Conservation (phyloP, 2,888 invertebrate genomes). For the Tipula lateralis region DNA sequence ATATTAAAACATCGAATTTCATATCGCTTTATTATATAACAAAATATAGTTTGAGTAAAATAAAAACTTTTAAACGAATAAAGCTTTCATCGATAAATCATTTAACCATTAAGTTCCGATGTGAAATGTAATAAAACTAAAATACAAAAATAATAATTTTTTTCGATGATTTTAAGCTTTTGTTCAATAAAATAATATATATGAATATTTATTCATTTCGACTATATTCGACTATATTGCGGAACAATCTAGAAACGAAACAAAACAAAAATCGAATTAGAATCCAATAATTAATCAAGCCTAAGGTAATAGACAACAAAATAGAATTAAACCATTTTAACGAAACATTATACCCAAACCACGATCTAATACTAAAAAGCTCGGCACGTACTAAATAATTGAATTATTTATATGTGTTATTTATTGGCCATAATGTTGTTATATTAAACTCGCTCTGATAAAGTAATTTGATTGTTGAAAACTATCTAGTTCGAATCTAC, state of each 20-base stretch:
- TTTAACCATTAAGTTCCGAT: not conserved
- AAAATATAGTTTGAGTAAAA: not conserved
- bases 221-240: too few relatives aligned
- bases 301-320: not conserved
- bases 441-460: too few relatives aligned
- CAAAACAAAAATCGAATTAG: too few relatives aligned
- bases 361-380: not conserved
- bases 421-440: too few relatives aligned
- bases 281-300: too few relatives aligned
- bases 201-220: too few relatives aligned
- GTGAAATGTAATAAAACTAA: not conserved
- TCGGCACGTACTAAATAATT: not conserved
- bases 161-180: not conserved
- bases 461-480: too few relatives aligned
- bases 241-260: too few relatives aligned
- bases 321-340: not conserved
- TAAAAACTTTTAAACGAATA: not conserved
- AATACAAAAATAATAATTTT: not conserved
- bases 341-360: not conserved
- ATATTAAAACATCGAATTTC: not conserved
- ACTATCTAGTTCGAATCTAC: too few relatives aligned
- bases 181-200: too few relatives aligned
- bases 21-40: not conserved
- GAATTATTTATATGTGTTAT: not conserved
- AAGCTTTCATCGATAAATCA: slow-evolving; percentile 5